A percentile compares a stretch with the other conserved stretches of the same genome.
These are phyloP conservation scores for Acrocephalus arundinaceus DNA, from an alignment of 2,113 vertebrate species.

Conservation along the genomic window DNA sequence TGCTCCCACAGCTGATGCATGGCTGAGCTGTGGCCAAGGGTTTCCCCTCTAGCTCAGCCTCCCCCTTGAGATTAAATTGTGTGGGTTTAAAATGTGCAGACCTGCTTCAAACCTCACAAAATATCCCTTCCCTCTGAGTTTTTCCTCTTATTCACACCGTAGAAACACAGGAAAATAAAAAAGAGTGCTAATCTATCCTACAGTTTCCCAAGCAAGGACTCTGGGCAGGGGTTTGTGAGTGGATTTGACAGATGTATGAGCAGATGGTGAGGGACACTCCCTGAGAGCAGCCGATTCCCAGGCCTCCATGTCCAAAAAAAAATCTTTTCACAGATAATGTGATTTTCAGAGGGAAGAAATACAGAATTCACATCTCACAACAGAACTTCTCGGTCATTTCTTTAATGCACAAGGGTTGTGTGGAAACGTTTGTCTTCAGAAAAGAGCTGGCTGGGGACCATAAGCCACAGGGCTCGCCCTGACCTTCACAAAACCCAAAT, in stretches of 20 bases:
- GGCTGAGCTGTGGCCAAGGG: not conserved
- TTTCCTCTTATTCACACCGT: not conserved
- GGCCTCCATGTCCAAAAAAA: conserved; percentile 41
- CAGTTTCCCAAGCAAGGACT: conserved; percentile 3
- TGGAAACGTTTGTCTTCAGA: not conserved
- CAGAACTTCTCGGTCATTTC: not conserved
- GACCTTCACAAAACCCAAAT: not conserved
- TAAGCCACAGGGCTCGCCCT: accelerated
- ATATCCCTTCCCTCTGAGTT: not conserved
- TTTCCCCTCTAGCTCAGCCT: conserved; percentile 8
- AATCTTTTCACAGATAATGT: conserved; percentile 8
- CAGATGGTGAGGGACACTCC: conserved; percentile 54
- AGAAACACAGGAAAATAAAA: conserved; percentile 6
- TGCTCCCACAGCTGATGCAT: not conserved
- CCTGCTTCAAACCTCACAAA: not conserved
- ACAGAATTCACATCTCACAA: not conserved
- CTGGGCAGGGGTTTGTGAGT: conserved; percentile 20
- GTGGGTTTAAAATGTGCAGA: not conserved
- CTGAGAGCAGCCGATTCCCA: conserved; percentile 33
- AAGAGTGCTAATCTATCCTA: conserved; percentile 32
- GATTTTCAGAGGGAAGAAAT: conserved; percentile 52
- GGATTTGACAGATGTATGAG: conserved; percentile 47
- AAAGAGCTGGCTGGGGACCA: not conserved
- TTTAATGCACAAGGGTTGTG: not conserved
- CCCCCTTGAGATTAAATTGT: not conserved